Evolutionary conservation across 2,888 invertebrate species (phyloP), one percentile per base, ranked within the genome.

Genomic region (Epinotia ramella): DNA sequence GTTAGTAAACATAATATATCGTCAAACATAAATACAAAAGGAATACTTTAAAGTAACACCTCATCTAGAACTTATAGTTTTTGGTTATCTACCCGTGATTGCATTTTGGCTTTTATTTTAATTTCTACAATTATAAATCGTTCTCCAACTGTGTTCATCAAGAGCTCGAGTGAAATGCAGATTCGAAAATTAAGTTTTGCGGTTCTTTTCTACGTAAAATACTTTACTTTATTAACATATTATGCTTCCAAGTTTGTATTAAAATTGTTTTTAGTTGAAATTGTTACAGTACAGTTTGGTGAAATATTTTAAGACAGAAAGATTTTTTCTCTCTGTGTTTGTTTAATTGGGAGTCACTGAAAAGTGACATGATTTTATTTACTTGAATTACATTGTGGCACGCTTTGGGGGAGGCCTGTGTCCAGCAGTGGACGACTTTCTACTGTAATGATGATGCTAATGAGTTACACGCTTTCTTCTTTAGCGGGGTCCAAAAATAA

Each of bases 61-160:
- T 28, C 24, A 16, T 24, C 16, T 13, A 53, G 5, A 56, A 6
- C 28, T n/a, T n/a, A n/a, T 44, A 3, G 16, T 28, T 56, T 66
- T 59, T 59, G 24, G 16, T 60, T 28, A 59, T 60, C 57, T 59
- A 2, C 69, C 46, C 46, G 59, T 60, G 69, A 60, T 69, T 60
- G 69, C 69, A 46, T 28, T 69, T 69, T 28, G 59, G 69, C 69
- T 60, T 69, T 69, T 60, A 69, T 69, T 60, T 28, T 69, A 60
- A 69, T 69, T 46, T 69, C 59, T 49, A 60, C 69, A 69, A 60
- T 69, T 69, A 69, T 60, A 69, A 69, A 69, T 69, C 69, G 59
- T 46, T 69, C 69, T 18, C 24, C 68, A 46, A 69, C 69, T 69
- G 59, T 69, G 46, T 69, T 69, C 69, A 69, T 69, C 60, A 69